Evolutionary conservation across 2,888 invertebrate species (phyloP), one percentile per base, ranked within the genome.

Genomic region (Electrophaes corylata): DNA sequence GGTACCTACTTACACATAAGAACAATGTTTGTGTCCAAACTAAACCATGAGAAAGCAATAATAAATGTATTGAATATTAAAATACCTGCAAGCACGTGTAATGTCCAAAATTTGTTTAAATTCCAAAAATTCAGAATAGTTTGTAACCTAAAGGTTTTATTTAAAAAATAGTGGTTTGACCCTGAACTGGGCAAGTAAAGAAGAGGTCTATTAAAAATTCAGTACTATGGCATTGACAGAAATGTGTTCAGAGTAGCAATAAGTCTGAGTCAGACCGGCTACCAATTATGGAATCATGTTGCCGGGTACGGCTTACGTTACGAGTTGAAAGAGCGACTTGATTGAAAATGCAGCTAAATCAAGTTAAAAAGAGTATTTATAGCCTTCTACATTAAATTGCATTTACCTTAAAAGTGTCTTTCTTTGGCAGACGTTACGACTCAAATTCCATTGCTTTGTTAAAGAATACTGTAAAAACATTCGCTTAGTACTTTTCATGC

Each of bases 161-260:
- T 4, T 1, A 29, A 16, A 46, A 8, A 26, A n/a, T n/a, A n/a
- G 26, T 18, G 18, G 43, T 53, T 49, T 58, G 63, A 40, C 66
- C 66, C 53, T 67, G 65, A 67, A 66, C 62, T 49, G 45, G 18
- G 5, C 59, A n/a, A 46, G 20, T 57, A 65, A 67, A 65, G 63
- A 62, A 58, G 52, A 62, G 50, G 48, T 54, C 56, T 60, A 60
- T 51, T 61, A 65, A 59, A 61, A 62, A 63, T 62, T 61, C 57
- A 57, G 65, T 37, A 33, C 33, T 39, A 33, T 59, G 66, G 49
- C 67, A 65, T 65, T 67, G 61, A 60, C 59, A 58, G 52, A 50
- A 59, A 46, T 62, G 60, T 62, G 60, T 39, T 46, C 54, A 10
- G 60, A 44, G 57, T 56, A 31, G 55, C 57, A 55, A 57, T 57